Evolutionary conservation across 2,888 invertebrate genomes (phyloP).

Genomic region (Hypselothyrea guttata): DNA sequence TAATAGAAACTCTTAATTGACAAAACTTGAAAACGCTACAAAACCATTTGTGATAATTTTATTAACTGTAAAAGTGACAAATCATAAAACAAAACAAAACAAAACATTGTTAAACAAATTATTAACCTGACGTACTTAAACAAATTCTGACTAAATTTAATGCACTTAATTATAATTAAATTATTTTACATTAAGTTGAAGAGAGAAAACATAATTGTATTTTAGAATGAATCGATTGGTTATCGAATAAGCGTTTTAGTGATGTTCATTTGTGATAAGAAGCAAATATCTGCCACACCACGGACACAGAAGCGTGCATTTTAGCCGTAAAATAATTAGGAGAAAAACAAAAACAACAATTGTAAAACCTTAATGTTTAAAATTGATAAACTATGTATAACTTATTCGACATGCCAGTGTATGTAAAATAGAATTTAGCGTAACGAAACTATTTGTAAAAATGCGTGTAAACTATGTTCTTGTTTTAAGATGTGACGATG

Average conservation of each 20-base stretch:
- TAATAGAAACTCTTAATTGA: slow-evolving; percentile 18
- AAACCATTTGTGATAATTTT: slow-evolving; percentile 75
- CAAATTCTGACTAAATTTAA: slow-evolving; percentile 42
- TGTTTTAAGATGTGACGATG: slow-evolving; percentile 41
- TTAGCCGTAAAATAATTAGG: slow-evolving; percentile 31
- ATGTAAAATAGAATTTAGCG: slow-evolving; percentile 42
- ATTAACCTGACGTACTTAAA: slow-evolving; percentile 45
- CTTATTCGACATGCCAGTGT: slow-evolving; percentile 64
- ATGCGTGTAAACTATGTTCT: slow-evolving; percentile 23
- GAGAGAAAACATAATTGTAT: slow-evolving; percentile 42
- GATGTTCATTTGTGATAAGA: slow-evolving; percentile 71
- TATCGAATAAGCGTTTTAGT: slow-evolving; percentile 38
- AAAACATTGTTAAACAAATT: slow-evolving; percentile 37
- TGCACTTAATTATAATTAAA: slow-evolving; percentile 56
- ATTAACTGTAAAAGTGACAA: slow-evolving; percentile 52
- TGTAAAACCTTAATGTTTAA: slow-evolving; percentile 27
- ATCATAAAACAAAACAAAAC: slow-evolving; percentile 19
- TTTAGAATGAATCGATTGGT: slow-evolving; percentile 8
- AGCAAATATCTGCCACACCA: slow-evolving; percentile 53
- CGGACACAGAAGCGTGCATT: slow-evolving; percentile 40
- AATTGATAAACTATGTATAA: slow-evolving; percentile 22
- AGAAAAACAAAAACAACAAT: slow-evolving; percentile 11
- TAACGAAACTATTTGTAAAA: slow-evolving; percentile 28
- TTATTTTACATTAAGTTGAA: slow-evolving; percentile 61
- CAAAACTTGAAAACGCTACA: slow-evolving; percentile 57